Base-by-base conservation (phyloP, 1,140 invertebrate genomes). In the Chrysomallon squamiferum region DNA sequence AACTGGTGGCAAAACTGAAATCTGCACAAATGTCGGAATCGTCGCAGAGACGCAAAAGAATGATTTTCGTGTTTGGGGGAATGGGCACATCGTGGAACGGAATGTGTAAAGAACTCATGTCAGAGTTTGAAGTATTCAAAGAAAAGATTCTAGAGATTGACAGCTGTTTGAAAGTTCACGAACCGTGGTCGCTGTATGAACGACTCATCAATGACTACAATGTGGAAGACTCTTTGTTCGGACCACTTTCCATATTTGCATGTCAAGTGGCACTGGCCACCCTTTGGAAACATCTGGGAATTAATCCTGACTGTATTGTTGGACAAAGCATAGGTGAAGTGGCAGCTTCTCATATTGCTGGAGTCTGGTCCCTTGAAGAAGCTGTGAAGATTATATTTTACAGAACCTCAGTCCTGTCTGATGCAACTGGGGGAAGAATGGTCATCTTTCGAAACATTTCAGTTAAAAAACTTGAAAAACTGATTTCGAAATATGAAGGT, bases 31-130 rank as follows among this genome's bases (percentile, higher is more conserved):
- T 18, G 25, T 11, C n/a, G 15, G 5, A 29, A 30, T 29, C 45
- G 30, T 27, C 33, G n/a, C 9, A 13, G 7, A 15, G 9, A 13
- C 20, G 27, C 7, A 54, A 32, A 33, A 43, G 35, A 11, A 47
- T 57, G 3, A 20, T 73, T 0, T 70, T 67, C 79, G 88, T 98
- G 33, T 98, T 96, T 84, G 93, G 95, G 50, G 96, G 96, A 33
- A 97, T 98, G 94, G 96, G 96, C 9, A 92, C 91, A 33, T 94
- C 98, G 85, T 98, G 95, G 95, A 86, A 90, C 30, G 93, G 93
- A 67, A 98, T 98, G 95, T 95, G 90, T 7, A 90, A 90, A 77
- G 88, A 92, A 25, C 85, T 98, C 11, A 90, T 97, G 87, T 74
- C 87, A 38, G 87, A 97, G 45, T 90, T 93, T 52, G 3, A 25